A percentile compares a stretch with the other conserved stretches of the same genome.
These are phyloP conservation scores for Arctia plantaginis DNA, from an alignment of 2,888 invertebrate genomes.

Conservation along the genomic window DNA sequence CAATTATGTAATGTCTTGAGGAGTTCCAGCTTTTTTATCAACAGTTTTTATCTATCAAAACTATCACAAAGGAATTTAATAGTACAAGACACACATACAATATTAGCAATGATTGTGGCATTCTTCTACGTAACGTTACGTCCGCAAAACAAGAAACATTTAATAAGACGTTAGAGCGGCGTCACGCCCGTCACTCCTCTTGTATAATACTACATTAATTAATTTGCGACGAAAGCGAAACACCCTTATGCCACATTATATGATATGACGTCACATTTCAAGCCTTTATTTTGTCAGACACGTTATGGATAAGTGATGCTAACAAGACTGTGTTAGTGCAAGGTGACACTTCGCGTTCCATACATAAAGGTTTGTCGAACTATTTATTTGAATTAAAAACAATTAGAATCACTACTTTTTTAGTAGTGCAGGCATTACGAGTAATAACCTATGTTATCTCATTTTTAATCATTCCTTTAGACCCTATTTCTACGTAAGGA, in stretches of 20 bases:
- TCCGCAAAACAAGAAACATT: constrained; percentile 18
- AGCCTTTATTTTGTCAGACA: constrained; percentile 9
- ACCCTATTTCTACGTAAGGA: too few relatives aligned
- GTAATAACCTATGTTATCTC: too few relatives aligned
- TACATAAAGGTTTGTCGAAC: background rate
- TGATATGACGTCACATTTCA: constrained; percentile 10
- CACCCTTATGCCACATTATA: constrained; percentile 9
- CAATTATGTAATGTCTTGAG: background rate
- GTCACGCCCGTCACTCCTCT: background rate
- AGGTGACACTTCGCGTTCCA: background rate
- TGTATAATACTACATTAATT: constrained; percentile 40
- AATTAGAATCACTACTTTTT: background rate
- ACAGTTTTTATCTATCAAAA: background rate
- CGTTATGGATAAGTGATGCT: background rate
- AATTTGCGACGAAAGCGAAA: constrained; percentile 42
- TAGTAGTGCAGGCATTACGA: background rate
- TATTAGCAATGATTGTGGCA: background rate
- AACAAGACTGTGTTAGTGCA: background rate
- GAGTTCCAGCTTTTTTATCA: background rate
- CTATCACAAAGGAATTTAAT: background rate
- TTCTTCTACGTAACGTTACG: constrained; percentile 1
- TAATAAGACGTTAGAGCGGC: constrained; percentile 28
- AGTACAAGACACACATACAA: background rate
- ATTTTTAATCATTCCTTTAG: too few relatives aligned
- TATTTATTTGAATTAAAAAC: background rate